Evolutionary conservation across 2,888 invertebrate species (phyloP), one percentile per base, ranked within the genome.

Genomic region (Sisyra terminalis): DNA sequence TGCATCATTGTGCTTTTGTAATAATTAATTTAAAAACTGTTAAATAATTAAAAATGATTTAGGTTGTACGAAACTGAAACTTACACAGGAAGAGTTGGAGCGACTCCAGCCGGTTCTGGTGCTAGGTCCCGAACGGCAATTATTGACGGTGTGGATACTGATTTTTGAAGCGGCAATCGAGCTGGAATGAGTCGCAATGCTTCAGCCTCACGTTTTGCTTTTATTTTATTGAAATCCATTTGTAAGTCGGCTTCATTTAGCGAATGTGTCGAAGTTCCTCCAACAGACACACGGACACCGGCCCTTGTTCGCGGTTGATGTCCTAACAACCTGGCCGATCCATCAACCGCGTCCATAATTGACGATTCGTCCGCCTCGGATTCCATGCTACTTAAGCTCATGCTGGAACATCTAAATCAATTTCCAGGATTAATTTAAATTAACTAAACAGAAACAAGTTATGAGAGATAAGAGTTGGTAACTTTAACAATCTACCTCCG

Each of bases 61-160:
- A 3, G 3, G 24, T 5, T 24, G 24, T 24, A 24, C 7, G 5
- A 24, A 24, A 7, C 3, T 24, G 3, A 24, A 41, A 70, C 73
- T 71, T 64, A 75, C 75, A 70, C 64, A 48, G 70, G 66, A 43
- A 72, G 58, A n/a, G 67, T 67, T 8, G 70, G 67, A 45, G 66
- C 62, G 11, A 64, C 64, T 46, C 67, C 59, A 37, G 64, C 58
- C 58, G 52, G 55, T 51, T 53, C 59, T 64, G 55, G 72, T 43
- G 65, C 68, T 50, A 73, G 64, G 50, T 74, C 73, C 47, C 72
- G 64, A 24, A 73, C 70, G 29, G 83, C 82, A 40, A 87, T 81
- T 47, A 89, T 89, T 50, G 87, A 87, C 40, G 88, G 88, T 41
- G 89, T 89, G 13, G 89, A 89, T 45, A 89, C 81, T 40, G 87